A percentile compares a stretch with the other conserved stretches of the same genome.
These are phyloP conservation scores for Gallinago jamesoni DNA, from an alignment of 2,113 vertebrate species.

Conservation along the genomic window DNA sequence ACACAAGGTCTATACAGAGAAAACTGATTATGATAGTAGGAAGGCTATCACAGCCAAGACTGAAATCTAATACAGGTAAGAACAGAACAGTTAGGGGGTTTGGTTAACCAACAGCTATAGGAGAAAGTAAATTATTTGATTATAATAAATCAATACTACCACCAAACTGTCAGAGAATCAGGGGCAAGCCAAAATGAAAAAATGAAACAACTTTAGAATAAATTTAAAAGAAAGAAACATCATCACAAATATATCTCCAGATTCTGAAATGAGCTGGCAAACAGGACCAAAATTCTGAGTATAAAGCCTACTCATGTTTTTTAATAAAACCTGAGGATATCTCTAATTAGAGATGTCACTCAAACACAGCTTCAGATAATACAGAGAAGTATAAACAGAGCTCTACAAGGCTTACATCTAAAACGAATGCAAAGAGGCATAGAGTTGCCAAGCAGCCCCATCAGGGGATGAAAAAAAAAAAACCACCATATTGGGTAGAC, in stretches of 20 bases:
- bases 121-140: neutral
- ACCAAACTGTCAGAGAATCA: neutral
- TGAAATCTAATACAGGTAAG: neutral
- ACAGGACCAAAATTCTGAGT: neutral
- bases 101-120: neutral
- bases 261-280: neutral
- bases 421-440: neutral
- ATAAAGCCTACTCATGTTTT: neutral
- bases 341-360: slow-evolving; percentile 1
- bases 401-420: neutral
- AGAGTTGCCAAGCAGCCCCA: neutral
- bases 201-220: neutral
- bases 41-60: neutral
- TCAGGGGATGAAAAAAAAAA: neutral
- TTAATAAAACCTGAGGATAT: neutral
- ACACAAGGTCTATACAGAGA: neutral
- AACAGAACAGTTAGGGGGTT: neutral
- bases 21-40: neutral
- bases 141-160: neutral
- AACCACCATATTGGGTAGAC: neutral
- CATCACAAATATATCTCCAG: neutral
- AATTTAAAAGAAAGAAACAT: neutral
- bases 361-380: neutral
- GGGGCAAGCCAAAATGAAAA: neutral
- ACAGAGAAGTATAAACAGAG: neutral